Conservation (phyloP, 2,797 vertebrate genomes). For the Antennarius maculatus region DNA sequence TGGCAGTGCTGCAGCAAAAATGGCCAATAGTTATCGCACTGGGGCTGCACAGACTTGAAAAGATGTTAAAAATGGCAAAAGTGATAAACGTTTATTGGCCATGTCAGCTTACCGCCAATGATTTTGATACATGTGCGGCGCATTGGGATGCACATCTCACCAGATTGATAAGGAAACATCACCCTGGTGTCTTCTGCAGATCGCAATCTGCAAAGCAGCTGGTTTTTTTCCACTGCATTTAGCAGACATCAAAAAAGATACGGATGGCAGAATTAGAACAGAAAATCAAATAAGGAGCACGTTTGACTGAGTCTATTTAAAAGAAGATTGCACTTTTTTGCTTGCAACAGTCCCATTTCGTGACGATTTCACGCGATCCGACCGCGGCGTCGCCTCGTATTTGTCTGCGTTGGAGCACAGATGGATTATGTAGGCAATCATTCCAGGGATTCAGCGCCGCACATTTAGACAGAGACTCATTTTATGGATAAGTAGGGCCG, state of each 20-base stretch:
- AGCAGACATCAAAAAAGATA: conserved; percentile 44
- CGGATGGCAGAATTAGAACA: conserved; percentile 26
- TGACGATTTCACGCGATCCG: conserved; percentile 67
- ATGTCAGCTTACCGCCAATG: conserved; percentile 54
- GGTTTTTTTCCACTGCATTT: conserved; percentile 34
- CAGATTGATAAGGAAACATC: conserved; percentile 47
- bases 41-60: conserved; percentile 65
- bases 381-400: conserved; percentile 67
- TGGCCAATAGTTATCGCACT: conserved; percentile 76
- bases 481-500: conserved; percentile 75
- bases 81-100: conserved; percentile 67
- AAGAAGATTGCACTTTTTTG: conserved; percentile 40
- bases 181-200: conserved; percentile 17
- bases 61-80: conserved; percentile 66
- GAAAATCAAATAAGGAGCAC: conserved; percentile 62
- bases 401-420: conserved; percentile 63
- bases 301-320: conserved; percentile 44
- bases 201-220: conserved; percentile 52
- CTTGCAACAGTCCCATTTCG: conserved; percentile 50
- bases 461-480: conserved; percentile 74
- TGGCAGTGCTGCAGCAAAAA: conserved; percentile 75
- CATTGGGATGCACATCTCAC: conserved; percentile 33
- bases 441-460: conserved; percentile 66
- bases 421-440: conserved; percentile 73
- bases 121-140: conserved; percentile 13